Evolutionary conservation across 1,140 invertebrate genomes (phyloP).

Genomic region (Nasonia giraulti): DNA sequence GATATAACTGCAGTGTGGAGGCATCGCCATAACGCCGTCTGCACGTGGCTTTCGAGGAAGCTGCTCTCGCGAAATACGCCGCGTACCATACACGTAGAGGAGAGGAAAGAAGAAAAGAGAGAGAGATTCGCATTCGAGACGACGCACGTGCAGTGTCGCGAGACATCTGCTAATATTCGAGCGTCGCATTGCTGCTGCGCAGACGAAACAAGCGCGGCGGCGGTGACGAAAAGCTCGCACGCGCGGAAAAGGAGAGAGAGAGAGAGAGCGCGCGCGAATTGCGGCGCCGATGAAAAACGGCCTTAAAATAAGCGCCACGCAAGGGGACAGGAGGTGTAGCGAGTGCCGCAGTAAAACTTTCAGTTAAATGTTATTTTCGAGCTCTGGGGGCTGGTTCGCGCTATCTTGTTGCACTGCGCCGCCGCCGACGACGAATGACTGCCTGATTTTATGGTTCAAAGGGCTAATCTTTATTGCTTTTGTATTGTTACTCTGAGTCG

Average conservation of each 20-base stretch:
- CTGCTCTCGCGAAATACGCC: neutral
- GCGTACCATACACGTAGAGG: neutral
- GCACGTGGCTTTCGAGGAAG: neutral
- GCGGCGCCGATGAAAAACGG: slow-evolving; percentile 40
- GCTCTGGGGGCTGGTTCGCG: neutral
- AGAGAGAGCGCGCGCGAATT: neutral
- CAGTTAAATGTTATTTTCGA: neutral
- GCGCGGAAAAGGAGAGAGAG: neutral
- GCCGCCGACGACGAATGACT: neutral
- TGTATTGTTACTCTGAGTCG: neutral
- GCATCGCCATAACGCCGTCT: slow-evolving; percentile 7
- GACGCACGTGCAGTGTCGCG: slow-evolving; percentile 23
- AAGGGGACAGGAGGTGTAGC: neutral
- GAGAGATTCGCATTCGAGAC: neutral
- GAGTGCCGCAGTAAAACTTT: slow-evolving; percentile 18
- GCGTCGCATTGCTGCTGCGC: neutral
- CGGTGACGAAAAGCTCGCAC: slow-evolving; percentile 4
- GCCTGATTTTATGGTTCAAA: slow-evolving; percentile 10
- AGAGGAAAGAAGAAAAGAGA: neutral
- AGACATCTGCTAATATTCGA: slow-evolving; percentile 39
- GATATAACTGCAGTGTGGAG: slow-evolving; percentile 17
- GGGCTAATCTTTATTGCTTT: slow-evolving; percentile 13
- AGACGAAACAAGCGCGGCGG: slow-evolving; percentile 39
- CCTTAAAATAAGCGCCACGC: slow-evolving; percentile 45
- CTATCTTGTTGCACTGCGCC: neutral